Evolutionary conservation across 1,140 invertebrate species (phyloP).

Genomic region (Megalopta genalis): DNA sequence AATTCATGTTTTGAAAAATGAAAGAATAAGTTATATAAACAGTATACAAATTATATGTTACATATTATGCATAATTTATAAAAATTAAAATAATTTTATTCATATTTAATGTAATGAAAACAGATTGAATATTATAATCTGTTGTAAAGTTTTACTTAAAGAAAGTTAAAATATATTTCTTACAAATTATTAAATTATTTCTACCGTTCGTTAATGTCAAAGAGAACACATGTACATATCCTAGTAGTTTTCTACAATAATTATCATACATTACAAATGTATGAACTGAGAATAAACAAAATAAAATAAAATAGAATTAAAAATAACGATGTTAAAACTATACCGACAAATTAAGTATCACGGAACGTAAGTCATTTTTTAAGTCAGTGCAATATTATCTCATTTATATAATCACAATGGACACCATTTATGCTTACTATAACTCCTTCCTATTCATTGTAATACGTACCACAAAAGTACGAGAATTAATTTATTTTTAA

Average conservation of each 20-base stretch:
- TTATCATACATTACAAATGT: neutral
- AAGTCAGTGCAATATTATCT: conserved; percentile 28
- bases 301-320: neutral
- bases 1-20: conserved; percentile 32
- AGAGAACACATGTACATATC: neutral
- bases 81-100: neutral
- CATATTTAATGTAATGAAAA: neutral
- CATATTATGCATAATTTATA: neutral
- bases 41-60: neutral
- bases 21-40: conserved; percentile 33
- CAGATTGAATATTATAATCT: neutral
- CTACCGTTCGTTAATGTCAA: neutral
- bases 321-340: neutral
- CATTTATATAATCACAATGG: conserved; percentile 55
- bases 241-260: neutral
- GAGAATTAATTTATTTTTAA: neutral
- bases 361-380: conserved; percentile 1
- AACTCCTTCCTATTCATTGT: neutral
- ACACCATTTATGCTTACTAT: neutral
- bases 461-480: neutral
- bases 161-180: no score
- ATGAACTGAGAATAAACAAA: neutral
- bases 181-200: no score
- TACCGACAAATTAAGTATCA: neutral
- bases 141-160: neutral